Percentiles rank a stretch among this genome's conserved stretches.
Conservation (phyloP, 2,113 vertebrate species). For the Cacatua alba region DNA sequence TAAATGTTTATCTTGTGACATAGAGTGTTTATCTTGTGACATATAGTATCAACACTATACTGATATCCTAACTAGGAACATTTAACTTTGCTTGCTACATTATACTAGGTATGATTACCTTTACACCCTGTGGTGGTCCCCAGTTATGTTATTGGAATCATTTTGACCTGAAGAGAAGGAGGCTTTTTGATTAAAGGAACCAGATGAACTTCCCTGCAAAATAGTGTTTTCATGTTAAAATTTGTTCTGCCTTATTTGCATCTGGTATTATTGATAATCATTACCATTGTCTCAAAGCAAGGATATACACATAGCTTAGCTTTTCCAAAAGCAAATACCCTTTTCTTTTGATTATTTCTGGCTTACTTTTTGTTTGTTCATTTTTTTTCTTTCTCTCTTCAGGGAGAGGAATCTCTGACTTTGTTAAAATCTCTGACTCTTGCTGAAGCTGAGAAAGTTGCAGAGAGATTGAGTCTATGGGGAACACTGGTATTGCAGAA, state of each 20-base stretch:
- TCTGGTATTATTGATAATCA: not conserved
- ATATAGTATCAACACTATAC: not conserved
- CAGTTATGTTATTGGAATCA: not conserved
- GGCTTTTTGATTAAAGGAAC: not conserved
- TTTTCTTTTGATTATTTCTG: not conserved
- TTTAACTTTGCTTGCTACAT: not conserved
- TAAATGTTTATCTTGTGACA: not conserved
- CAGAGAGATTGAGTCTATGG: constrained; percentile 84
- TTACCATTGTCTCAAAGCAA: not conserved
- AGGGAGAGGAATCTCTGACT: constrained; percentile 83
- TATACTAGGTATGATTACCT: not conserved
- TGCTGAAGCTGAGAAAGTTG: constrained; percentile 80
- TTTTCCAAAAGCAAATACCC: not conserved
- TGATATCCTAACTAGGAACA: not conserved
- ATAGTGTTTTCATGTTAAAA: not conserved
- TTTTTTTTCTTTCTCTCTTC: not conserved
- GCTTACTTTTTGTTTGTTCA: not conserved
- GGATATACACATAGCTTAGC: not conserved
- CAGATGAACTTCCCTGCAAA: not conserved
- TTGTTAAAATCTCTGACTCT: constrained; percentile 81
- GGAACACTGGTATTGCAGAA: constrained; percentile 82
- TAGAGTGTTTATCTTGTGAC: not conserved
- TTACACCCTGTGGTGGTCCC: not conserved
- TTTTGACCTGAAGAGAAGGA: not conserved
- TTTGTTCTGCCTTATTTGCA: not conserved